Evolutionary conservation across 2,113 vertebrate genomes (phyloP).

Genomic region (Sclerurus mexicanus): DNA sequence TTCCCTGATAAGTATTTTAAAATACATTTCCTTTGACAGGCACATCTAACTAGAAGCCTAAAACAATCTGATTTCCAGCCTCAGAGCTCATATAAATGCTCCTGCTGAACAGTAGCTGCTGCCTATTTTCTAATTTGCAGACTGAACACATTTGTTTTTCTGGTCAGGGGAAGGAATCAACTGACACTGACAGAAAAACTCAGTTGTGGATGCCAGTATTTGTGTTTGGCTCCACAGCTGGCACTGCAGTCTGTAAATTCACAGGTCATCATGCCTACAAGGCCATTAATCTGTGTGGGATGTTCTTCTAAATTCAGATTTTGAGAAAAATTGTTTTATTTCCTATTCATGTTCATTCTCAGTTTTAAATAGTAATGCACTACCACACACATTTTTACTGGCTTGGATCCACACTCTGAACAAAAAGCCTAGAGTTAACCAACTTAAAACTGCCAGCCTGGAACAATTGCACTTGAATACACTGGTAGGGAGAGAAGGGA

Average conservation of each 20-base stretch:
- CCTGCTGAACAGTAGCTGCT: background rate
- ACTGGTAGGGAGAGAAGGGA: background rate
- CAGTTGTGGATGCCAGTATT: background rate
- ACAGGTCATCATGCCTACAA: background rate
- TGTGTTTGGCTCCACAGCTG: background rate
- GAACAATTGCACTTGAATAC: background rate
- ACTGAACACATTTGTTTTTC: background rate
- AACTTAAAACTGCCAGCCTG: background rate
- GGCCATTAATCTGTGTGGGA: background rate
- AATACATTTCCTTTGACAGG: slow-evolving; percentile 4
- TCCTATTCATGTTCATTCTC: background rate
- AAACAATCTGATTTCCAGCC: background rate
- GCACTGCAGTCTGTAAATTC: background rate
- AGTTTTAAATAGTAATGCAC: background rate
- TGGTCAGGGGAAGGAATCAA: background rate
- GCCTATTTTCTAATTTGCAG: background rate
- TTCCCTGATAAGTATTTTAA: background rate
- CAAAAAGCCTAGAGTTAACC: background rate
- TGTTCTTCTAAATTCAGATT: background rate
- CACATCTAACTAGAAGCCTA: background rate
- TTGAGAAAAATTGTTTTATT: background rate
- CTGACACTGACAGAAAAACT: background rate
- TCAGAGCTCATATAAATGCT: background rate
- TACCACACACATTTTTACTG: background rate
- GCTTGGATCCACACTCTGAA: background rate